Conservation (phyloP, 2,797 vertebrate species). For the Sebastes steindachneri region DNA sequence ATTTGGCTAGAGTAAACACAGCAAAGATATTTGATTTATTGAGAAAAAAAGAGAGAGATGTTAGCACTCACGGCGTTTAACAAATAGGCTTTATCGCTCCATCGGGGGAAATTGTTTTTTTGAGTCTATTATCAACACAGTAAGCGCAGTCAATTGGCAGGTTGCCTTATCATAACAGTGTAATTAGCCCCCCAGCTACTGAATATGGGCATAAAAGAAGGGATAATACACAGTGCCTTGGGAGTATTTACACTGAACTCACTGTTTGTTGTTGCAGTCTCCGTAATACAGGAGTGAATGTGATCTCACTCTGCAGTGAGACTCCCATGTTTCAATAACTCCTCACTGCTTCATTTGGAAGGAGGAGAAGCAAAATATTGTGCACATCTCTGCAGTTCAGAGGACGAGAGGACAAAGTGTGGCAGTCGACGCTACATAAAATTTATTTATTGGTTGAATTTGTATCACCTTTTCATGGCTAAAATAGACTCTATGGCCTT, state of each 20-base stretch:
- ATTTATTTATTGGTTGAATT: neutral
- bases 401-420: conserved; percentile 21
- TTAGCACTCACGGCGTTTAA: neutral
- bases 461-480: neutral
- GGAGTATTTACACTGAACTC: conserved; percentile 53
- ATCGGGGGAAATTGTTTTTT: conserved; percentile 7
- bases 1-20: conserved; percentile 36
- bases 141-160: conserved; percentile 44
- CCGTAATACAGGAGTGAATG: conserved; percentile 32
- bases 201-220: conserved; percentile 41
- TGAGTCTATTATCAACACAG: conserved; percentile 34
- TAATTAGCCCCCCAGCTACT: conserved; percentile 54
- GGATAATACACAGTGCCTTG: conserved; percentile 44
- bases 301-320: conserved; percentile 9
- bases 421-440: neutral
- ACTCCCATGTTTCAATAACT: conserved; percentile 32
- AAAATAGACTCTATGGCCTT: neutral
- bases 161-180: conserved; percentile 50
- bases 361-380: conserved; percentile 2
- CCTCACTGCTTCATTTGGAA: conserved; percentile 41
- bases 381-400: conserved; percentile 6
- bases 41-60: conserved; percentile 3
- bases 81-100: conserved; percentile 15
- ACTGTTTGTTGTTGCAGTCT: conserved; percentile 63
- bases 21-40: conserved; percentile 28